Base-by-base conservation (phyloP, 30 jellyfish, hydroid and myxozoan species). In the Haliclystus octoradiatus region DNA sequence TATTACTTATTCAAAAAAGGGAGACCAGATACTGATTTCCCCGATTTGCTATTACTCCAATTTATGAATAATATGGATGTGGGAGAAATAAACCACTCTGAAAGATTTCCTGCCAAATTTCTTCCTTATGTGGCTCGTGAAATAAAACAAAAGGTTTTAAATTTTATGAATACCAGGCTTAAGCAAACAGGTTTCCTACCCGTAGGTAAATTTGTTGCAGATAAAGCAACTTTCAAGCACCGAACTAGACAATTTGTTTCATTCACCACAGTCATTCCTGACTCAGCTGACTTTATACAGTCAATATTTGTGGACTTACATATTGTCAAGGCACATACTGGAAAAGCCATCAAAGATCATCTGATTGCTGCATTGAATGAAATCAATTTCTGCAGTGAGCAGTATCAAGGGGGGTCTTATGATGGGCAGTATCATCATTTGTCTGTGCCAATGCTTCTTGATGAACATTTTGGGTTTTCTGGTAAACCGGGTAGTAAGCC, bases 171-270 rank as follows among this genome's bases (percentile, higher is more conserved):
- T 35, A 28, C 74, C 75, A 72, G 61, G 34, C 31, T 72, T 49
- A 52, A 53, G 76, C 83, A 72, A 72, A 72, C 83, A 13, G 76
- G 83, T 30, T 74, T 52, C 61, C 31, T 66, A 72, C 83, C 83
- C 61, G 74, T 74, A 72, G 70, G 53, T 31, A 74, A 73, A 47
- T 34, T 72, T 29, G 53, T 74, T 57, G 66, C 76, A 13, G 75
- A 52, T 33, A 72, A 72, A 60, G 74, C 83, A 34, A 72, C 74
- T 26, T 72, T 52, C 52, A 72, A 72, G 76, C 83, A 72, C 40
- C 23, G 76, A 29, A 32, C 83, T 1, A 72, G 75, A 66, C 83
- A 72, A 66, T 69, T 69, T 50, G 51, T 69, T 3, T 69, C 72
- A 9, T 28, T 70, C 66, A 32, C 61, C 73, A 69, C 80, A 49